Conservation (phyloP, 2,888 invertebrate genomes). For the Xanthorhoe designata region DNA sequence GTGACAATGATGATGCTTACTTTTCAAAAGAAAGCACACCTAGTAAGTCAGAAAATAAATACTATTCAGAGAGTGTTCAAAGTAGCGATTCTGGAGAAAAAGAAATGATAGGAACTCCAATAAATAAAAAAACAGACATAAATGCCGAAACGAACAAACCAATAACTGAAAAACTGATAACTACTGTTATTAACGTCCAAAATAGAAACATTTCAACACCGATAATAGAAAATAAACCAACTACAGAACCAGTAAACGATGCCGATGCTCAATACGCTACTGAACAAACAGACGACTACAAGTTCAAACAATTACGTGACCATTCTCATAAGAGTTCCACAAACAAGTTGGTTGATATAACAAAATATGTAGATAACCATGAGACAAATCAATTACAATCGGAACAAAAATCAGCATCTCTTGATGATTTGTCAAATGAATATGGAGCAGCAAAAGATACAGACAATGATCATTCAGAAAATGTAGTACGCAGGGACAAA, state of each 20-base stretch:
- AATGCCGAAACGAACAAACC: constrained; percentile 26
- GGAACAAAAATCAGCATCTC: constrained; percentile 30
- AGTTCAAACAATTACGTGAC: constrained; percentile 64
- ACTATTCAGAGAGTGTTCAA: constrained; percentile 70
- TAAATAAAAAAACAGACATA: constrained; percentile 22
- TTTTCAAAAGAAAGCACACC: constrained; percentile 79
- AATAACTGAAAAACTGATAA: constrained; percentile 38
- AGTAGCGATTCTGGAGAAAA: constrained; percentile 61
- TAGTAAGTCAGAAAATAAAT: constrained; percentile 68
- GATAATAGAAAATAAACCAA: constrained; percentile 1
- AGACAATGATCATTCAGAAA: constrained; percentile 45
- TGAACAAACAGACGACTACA: constrained; percentile 74
- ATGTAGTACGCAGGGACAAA: constrained; percentile 57
- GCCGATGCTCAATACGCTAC: constrained; percentile 45
- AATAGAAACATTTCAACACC: constrained; percentile 11
- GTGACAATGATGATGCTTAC: constrained; percentile 68
- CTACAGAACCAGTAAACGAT: constrained; percentile 34
- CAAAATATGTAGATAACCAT: constrained; percentile 37
- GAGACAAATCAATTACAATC: constrained; percentile 22
- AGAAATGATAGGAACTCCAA: constrained; percentile 28
- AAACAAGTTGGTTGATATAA: constrained; percentile 38
- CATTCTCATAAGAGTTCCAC: constrained; percentile 35
- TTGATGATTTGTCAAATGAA: constrained; percentile 35
- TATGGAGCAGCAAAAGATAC: constrained; percentile 39
- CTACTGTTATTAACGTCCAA: constrained; percentile 35